Percentiles rank a stretch among this genome's conserved stretches.
Evolutionary conservation across 2,113 vertebrate genomes (phyloP).

Genomic region (Crypturellus undulatus): DNA sequence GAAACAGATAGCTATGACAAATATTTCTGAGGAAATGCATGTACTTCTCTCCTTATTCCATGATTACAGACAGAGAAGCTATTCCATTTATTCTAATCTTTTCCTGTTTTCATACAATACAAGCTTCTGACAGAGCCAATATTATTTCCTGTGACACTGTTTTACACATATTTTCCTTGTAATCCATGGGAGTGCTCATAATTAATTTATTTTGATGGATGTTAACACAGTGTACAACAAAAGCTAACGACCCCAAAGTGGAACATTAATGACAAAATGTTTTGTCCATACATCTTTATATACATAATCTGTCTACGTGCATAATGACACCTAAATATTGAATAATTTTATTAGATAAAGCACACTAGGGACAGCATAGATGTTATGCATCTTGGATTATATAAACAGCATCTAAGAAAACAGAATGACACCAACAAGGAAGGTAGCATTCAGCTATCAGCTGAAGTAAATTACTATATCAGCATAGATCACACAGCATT

Average conservation of each 20-base stretch:
- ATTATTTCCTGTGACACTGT: not conserved
- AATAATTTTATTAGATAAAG: not conserved
- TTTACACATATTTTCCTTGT: not conserved
- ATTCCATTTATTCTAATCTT: not conserved
- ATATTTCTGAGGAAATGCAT: constrained; percentile 15
- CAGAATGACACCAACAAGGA: not conserved
- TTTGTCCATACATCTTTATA: not conserved
- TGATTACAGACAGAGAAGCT: not conserved
- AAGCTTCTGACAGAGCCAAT: not conserved
- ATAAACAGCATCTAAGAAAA: not conserved
- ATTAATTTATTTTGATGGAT: not conserved
- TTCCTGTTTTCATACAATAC: not conserved
- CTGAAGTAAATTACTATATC: not conserved
- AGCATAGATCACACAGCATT: not conserved
- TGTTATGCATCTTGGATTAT: not conserved
- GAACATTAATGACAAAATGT: not conserved
- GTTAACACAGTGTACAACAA: not conserved
- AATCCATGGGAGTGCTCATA: not conserved
- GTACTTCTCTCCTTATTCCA: not conserved
- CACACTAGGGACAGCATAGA: not conserved
- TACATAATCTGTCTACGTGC: not conserved
- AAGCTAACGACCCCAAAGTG: not conserved
- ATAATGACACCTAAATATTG: not conserved
- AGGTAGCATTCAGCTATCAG: not conserved
- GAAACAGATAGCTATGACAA: not conserved